Base-by-base conservation (phyloP, 1,140 invertebrate species). In the Melipona quadrifasciata region DNA sequence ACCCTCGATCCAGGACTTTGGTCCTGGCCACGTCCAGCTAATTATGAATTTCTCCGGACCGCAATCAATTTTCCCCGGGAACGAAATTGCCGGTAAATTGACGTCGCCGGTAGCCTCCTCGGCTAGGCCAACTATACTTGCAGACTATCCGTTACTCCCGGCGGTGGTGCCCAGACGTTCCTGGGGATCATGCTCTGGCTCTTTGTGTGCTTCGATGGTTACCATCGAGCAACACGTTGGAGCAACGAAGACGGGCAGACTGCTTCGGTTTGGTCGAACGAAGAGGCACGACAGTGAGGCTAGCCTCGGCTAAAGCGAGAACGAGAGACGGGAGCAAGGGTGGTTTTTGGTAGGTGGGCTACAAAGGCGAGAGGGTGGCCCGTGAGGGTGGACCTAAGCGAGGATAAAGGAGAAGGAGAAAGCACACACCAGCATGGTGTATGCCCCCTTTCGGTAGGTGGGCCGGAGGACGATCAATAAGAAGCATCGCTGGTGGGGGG, bases 351-450 rank as follows among this genome's bases (percentile, higher is more conserved):
- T 92, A 92, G 92, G 89, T 91, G 93, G 93, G 91, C 93, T 92
- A 94, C 93, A 94, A 94, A 94, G 93, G 93, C 93, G 92, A 91
- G 90, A 91, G 91, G 91, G 92, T 92, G 94, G 93, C 91, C 77
- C 88, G 91, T 90, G 91, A 91, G 92, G 92, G 92, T 92, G 94
- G 93, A 94, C 92, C 94, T 94, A 95, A 94, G 94, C 93, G 91
- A 92, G 93, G 92, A 94, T 93, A 94, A 95, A 94, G 94, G 93
- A 94, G 94, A 94, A 93, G 93, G 93, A 93, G 93, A 94, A 92
- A 92, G 91, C 93, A 90, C 82, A 89, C 86, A 89, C 79, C 89
- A 84, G 70, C 70, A 80, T 88, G 77, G 90, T 90, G 84, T 85
- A 82, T 87, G 81, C 83, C 83, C 86, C 89, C 86, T 87, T 89